A percentile compares a stretch with the other conserved stretches of the same genome.
Conservation (phyloP, 2,888 invertebrate species). For the Agriopis marginaria region DNA sequence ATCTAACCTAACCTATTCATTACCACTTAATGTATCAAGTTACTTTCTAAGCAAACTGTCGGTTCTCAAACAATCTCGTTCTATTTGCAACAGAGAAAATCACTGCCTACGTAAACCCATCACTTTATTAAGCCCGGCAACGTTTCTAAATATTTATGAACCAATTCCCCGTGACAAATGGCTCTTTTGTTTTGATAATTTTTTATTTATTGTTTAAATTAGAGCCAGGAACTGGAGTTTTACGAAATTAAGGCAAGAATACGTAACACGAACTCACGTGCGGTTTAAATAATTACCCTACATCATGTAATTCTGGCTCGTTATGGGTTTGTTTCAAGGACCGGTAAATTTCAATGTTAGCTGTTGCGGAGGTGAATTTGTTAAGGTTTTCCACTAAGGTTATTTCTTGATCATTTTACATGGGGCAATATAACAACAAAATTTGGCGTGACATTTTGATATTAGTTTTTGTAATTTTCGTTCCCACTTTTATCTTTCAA, state of each 20-base stretch:
- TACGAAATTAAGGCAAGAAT: conserved; percentile 47
- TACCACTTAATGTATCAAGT: background rate
- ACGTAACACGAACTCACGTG: conserved; percentile 39
- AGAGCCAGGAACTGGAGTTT: conserved; percentile 44
- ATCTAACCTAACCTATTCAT: background rate
- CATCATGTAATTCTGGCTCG: conserved; percentile 24
- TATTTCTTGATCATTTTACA: background rate
- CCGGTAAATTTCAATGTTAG: conserved; percentile 30
- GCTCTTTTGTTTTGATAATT: conserved; percentile 60
- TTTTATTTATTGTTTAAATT: conserved; percentile 56
- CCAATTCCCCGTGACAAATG: conserved; percentile 64
- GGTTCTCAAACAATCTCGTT: background rate
- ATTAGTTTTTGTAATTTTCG: background rate
- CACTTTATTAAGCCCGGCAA: conserved; percentile 60
- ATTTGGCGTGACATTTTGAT: background rate
- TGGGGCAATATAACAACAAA: background rate
- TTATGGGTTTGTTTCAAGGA: conserved; percentile 34
- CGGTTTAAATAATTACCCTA: conserved; percentile 39
- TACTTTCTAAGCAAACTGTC: background rate
- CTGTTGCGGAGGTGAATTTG: conserved; percentile 16
- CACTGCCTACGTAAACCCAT: conserved; percentile 56
- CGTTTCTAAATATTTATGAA: conserved; percentile 68
- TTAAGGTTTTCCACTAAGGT: conserved; percentile 5
- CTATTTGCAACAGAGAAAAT: conserved; percentile 16
- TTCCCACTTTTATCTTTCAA: too few species aligned